Conservation (phyloP, 2,888 invertebrate species). For the Lepidochrysops patricia region DNA sequence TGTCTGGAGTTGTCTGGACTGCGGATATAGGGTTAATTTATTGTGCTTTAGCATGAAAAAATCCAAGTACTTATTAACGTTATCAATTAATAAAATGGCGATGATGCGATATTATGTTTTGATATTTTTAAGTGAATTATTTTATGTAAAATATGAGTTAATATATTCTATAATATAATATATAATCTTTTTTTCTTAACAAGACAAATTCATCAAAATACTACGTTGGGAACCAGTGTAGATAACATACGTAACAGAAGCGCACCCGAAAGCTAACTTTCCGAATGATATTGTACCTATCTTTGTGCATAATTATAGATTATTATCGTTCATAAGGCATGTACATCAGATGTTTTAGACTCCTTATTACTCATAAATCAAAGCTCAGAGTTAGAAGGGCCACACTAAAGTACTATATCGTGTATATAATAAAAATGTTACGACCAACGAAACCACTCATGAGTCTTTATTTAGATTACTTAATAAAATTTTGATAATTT, state of each 20-base stretch:
- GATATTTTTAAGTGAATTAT: too few relatives aligned
- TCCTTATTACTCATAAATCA: not conserved
- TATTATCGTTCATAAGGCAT: not conserved
- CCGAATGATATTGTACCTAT: not conserved
- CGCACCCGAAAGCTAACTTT: not conserved
- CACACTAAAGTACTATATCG: not conserved
- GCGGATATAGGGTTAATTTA: too few relatives aligned
- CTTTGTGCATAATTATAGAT: not conserved
- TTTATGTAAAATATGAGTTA: too few relatives aligned
- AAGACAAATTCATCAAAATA: too few relatives aligned
- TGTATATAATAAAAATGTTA: conserved; percentile 19
- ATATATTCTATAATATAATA: too few relatives aligned
- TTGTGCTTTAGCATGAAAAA: too few relatives aligned
- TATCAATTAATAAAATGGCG: too few relatives aligned
- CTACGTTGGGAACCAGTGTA: too few relatives aligned
- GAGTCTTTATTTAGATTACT: conserved; percentile 22
- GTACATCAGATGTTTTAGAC: not conserved
- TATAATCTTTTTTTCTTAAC: not conserved
- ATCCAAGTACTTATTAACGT: too few relatives aligned
- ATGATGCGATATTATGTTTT: too few relatives aligned
- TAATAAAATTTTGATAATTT: conserved; percentile 12
- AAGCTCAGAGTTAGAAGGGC: not conserved
- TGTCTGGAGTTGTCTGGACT: too few relatives aligned
- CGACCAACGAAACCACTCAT: conserved; percentile 23
- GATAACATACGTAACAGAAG: not conserved